Evolutionary conservation across 1,140 invertebrate genomes (phyloP).

Genomic region (Aculops lycopersici): DNA sequence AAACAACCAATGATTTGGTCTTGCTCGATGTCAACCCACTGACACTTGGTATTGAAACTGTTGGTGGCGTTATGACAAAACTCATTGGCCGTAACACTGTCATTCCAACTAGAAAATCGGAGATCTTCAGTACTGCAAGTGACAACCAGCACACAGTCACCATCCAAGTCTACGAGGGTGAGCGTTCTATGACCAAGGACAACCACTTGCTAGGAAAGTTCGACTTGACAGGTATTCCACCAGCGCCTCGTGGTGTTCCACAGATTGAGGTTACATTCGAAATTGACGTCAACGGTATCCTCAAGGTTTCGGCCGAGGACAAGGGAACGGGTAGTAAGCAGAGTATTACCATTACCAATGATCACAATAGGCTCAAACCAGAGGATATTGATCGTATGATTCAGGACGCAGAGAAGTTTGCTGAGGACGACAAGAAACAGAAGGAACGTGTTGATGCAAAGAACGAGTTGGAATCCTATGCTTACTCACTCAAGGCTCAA

Average conservation of each 20-base stretch:
- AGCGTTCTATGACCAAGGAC: conserved; percentile 96
- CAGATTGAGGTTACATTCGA: conserved; percentile 76
- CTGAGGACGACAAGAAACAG: conserved; percentile 86
- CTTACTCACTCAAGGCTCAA: conserved; percentile 92
- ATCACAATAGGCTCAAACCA: conserved; percentile 76
- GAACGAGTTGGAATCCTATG: conserved; percentile 61
- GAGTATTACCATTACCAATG: conserved; percentile 94
- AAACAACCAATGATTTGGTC: conserved; percentile 41
- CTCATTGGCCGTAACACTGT: conserved; percentile 88
- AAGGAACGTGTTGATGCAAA: conserved; percentile 85
- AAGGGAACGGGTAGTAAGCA: conserved; percentile 93
- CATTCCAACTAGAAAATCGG: conserved; percentile 97
- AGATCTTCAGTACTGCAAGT: conserved; percentile 93
- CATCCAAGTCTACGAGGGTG: conserved; percentile 84
- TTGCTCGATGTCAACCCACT: conserved; percentile 88
- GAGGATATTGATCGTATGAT: conserved; percentile 98
- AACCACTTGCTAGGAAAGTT: conserved; percentile 93
- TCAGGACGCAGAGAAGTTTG: conserved; percentile 88
- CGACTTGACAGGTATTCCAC: conserved; percentile 87
- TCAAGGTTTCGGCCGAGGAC: conserved; percentile 75
- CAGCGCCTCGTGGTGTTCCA: conserved; percentile 65
- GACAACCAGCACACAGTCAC: conserved; percentile 97
- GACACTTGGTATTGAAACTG: conserved; percentile 95
- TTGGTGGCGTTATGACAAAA: conserved; percentile 98
- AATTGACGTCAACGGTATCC: conserved; percentile 92